Conservation (phyloP, 2,113 vertebrate species). For the Mesembrinibis cayennensis region DNA sequence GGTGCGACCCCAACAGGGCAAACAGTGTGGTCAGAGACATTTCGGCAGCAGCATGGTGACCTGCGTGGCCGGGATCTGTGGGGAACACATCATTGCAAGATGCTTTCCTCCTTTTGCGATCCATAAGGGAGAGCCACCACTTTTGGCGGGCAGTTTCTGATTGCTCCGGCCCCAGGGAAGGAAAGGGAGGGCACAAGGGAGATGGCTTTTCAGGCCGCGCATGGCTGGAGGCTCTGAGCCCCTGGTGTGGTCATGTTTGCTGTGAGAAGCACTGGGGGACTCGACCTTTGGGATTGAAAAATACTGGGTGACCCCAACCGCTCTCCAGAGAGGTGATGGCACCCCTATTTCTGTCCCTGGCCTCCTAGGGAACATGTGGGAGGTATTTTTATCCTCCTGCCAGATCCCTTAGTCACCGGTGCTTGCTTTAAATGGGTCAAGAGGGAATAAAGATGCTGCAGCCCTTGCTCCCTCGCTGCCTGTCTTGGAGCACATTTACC, state of each 20-base stretch:
- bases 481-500: background rate
- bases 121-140: background rate
- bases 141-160: background rate
- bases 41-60: background rate
- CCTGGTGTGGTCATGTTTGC: fast-evolving
- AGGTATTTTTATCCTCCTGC: conserved; percentile 62
- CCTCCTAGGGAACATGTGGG: conserved; percentile 23
- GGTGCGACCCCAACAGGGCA: fast-evolving
- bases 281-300: background rate
- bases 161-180: background rate
- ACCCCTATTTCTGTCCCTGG: conserved; percentile 35
- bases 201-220: fast-evolving
- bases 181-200: background rate
- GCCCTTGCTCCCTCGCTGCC: background rate
- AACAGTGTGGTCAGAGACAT: background rate
- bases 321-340: background rate
- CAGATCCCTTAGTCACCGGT: conserved; percentile 21
- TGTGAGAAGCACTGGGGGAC: background rate
- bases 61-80: fast-evolving
- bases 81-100: background rate
- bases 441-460: conserved; percentile 47
- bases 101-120: background rate
- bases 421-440: conserved; percentile 65
- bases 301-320: background rate
- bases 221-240: background rate